Evolutionary conservation across 2,888 invertebrate species (phyloP).

Genomic region (Ennomos fuscantarius): DNA sequence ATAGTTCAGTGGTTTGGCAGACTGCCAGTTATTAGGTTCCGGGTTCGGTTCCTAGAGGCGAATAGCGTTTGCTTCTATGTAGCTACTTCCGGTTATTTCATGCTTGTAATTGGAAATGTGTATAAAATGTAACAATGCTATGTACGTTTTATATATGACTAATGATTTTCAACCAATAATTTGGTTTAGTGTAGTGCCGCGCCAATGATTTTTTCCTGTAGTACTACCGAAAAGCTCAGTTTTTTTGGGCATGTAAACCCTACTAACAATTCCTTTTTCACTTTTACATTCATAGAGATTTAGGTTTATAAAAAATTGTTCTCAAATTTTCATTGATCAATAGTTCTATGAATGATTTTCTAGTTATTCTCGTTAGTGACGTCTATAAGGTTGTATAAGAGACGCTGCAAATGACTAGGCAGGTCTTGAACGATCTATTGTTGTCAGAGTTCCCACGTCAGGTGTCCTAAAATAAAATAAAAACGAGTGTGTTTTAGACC

Average conservation of each 20-base stretch:
- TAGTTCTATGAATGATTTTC: too few species aligned
- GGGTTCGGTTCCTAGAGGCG: slow-evolving; percentile 48
- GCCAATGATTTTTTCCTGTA: too few species aligned
- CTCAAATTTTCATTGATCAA: neutral
- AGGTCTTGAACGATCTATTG: slow-evolving; percentile 10
- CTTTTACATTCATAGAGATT: too few species aligned
- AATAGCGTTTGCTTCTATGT: slow-evolving; percentile 39
- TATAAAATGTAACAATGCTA: too few species aligned
- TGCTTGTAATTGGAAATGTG: slow-evolving; percentile 10
- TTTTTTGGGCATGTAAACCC: too few species aligned
- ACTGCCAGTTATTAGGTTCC: slow-evolving; percentile 48
- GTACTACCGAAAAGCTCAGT: too few species aligned
- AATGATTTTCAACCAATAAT: too few species aligned
- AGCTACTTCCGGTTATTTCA: slow-evolving; percentile 28
- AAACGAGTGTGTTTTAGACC: too few species aligned
- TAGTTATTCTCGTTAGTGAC: neutral
- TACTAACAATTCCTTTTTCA: too few species aligned
- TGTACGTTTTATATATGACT: too few species aligned
- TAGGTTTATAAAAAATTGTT: slow-evolving; percentile 2
- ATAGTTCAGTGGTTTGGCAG: slow-evolving; percentile 38
- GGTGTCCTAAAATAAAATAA: neutral
- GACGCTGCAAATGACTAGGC: neutral
- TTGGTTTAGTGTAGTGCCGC: too few species aligned
- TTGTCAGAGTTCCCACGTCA: slow-evolving; percentile 11
- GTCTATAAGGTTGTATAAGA: slow-evolving; percentile 6